These are phyloP conservation scores for Microplitis manilae DNA, from an alignment of 2,888 invertebrate species.

Conservation along the genomic window DNA sequence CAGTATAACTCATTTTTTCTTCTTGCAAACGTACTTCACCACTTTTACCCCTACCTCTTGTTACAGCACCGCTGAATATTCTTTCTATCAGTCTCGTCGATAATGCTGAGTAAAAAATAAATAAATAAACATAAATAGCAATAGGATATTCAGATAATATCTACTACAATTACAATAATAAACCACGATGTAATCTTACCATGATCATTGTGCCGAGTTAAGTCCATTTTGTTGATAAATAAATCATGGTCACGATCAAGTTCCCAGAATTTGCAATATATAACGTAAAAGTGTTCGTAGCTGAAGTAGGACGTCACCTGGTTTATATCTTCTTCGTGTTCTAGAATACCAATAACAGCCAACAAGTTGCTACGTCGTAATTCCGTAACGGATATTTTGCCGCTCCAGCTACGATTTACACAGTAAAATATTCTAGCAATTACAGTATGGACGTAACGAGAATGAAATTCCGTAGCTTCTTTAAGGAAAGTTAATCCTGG, in stretches of 20 bases:
- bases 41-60: constrained; percentile 78
- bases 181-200: constrained; percentile 75
- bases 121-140: background rate
- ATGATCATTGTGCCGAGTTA: constrained; percentile 95
- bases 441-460: constrained; percentile 98
- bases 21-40: constrained; percentile 68
- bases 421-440: constrained; percentile 98
- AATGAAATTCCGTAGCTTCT: constrained; percentile 98
- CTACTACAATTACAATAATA: background rate
- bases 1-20: constrained; percentile 95
- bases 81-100: constrained; percentile 97
- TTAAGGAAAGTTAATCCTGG: constrained; percentile 97
- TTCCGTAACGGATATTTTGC: constrained; percentile 90
- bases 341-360: constrained; percentile 82
- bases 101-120: constrained; percentile 80
- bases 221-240: constrained; percentile 93
- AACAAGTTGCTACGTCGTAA: constrained; percentile 92
- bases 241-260: constrained; percentile 98
- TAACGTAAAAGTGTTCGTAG: constrained; percentile 99
- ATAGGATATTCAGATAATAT: background rate
- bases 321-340: constrained; percentile 98
- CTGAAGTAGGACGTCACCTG: constrained; percentile 92
- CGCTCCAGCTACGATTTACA: constrained; percentile 98
- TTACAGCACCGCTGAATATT: constrained; percentile 97
- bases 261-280: constrained; percentile 99